Conservation (phyloP, 1,140 invertebrate genomes). For the Agrypnia vestita region DNA sequence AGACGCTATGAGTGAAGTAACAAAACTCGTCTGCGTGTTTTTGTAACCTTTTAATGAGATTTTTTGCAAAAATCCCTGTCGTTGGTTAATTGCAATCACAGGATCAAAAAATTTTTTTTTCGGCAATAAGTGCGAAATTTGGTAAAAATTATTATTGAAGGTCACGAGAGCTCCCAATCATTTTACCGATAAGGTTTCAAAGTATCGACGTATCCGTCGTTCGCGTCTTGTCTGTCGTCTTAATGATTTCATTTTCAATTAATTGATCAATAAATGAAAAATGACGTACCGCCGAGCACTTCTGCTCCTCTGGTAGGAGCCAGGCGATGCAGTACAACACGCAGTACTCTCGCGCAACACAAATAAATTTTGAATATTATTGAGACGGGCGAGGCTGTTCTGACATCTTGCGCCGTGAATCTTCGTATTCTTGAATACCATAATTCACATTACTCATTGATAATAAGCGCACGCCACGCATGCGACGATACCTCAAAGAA, state of each 20-base stretch:
- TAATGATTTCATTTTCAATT: too few species aligned
- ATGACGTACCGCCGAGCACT: neutral
- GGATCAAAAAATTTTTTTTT: too few species aligned
- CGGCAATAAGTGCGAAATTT: too few species aligned
- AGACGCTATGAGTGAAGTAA: slow-evolving; percentile 27
- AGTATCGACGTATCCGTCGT: too few species aligned
- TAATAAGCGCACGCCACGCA: neutral
- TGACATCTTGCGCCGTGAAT: slow-evolving; percentile 19
- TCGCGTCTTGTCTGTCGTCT: too few species aligned
- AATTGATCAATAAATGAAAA: too few species aligned
- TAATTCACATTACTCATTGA: slow-evolving; percentile 26
- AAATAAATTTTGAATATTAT: slow-evolving; percentile 17
- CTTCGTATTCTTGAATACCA: slow-evolving; percentile 19
- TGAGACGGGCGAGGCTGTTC: neutral
- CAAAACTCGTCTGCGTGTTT: neutral
- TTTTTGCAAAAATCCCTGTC: too few species aligned
- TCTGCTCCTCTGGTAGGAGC: neutral
- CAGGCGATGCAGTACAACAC: neutral
- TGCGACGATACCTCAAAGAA: neutral
- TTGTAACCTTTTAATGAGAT: too few species aligned
- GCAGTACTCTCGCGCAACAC: neutral
- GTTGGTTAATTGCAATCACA: too few species aligned
- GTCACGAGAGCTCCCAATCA: too few species aligned
- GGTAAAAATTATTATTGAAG: too few species aligned
- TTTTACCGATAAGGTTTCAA: too few species aligned